Conservation (phyloP, 1,140 invertebrate species). For the Calosoma granatense region DNA sequence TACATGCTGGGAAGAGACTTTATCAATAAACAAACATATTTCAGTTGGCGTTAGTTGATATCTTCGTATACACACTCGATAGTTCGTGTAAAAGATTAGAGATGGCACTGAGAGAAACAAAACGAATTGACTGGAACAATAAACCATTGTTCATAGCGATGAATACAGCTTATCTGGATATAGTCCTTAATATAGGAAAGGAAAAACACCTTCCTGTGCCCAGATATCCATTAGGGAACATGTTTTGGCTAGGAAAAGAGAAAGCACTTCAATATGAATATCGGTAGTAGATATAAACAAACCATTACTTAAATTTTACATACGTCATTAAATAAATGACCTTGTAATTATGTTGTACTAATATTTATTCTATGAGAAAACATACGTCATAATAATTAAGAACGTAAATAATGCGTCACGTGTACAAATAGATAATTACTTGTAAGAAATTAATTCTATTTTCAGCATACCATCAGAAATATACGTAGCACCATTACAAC, state of each 20-base stretch:
- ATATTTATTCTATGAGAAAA: too few relatives aligned
- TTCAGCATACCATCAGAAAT: constrained; percentile 25
- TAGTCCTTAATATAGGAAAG: neutral
- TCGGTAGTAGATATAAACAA: too few relatives aligned
- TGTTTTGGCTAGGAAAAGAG: neutral
- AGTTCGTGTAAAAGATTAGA: constrained; percentile 11
- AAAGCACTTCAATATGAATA: neutral
- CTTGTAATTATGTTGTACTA: too few relatives aligned
- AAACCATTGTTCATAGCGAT: neutral
- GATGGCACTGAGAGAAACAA: constrained; percentile 12
- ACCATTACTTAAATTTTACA: too few relatives aligned
- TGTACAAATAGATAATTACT: neutral
- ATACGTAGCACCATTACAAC: constrained; percentile 21
- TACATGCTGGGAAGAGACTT: neutral
- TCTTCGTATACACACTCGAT: constrained; percentile 17
- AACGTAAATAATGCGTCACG: neutral
- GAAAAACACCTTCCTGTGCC: neutral
- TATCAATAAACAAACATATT: constrained; percentile 5
- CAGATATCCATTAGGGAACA: neutral
- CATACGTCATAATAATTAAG: neutral
- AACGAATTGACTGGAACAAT: constrained; percentile 13
- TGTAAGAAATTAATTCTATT: constrained; percentile 11
- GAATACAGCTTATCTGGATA: neutral
- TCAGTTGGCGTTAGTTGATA: constrained; percentile 9
- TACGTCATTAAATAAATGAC: too few relatives aligned